These are phyloP conservation scores for Lutjanus argentimaculatus DNA, from an alignment of 2,797 vertebrate genomes.

Conservation along the genomic window DNA sequence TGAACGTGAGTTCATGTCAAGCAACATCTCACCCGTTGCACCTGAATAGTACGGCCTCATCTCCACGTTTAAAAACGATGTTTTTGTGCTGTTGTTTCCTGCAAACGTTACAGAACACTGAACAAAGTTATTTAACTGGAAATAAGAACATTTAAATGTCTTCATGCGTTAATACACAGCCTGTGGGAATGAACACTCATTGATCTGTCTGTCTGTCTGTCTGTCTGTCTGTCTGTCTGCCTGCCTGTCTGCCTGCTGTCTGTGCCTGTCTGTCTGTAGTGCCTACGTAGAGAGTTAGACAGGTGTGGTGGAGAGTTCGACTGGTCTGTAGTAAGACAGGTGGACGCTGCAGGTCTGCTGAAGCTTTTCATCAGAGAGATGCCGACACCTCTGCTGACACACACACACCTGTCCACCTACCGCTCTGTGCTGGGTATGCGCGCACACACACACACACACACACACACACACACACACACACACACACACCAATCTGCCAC, in stretches of 20 bases:
- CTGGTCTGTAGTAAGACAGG: conserved; percentile 94
- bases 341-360: conserved; percentile 93
- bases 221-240: conserved; percentile 1
- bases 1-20: too few relatives aligned
- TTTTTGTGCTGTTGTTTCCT: too few relatives aligned
- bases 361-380: conserved; percentile 97
- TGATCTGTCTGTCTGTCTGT: not conserved
- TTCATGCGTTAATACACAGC: too few relatives aligned
- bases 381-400: conserved; percentile 92
- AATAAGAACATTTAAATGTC: too few relatives aligned
- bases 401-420: conserved; percentile 93
- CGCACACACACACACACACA: conserved; percentile 37
- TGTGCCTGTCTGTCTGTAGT: conserved; percentile 78
- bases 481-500: conserved; percentile 8
- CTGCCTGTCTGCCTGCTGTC: not conserved
- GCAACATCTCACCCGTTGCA: too few relatives aligned
- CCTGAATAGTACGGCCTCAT: too few relatives aligned
- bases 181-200: too few relatives aligned
- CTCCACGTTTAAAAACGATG: too few relatives aligned
- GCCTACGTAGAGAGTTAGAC: conserved; percentile 92
- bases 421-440: conserved; percentile 88
- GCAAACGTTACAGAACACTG: too few relatives aligned
- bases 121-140: too few relatives aligned
- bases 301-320: conserved; percentile 90
- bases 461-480: conserved; percentile 11